phyloP scores from a whole-genome alignment of 2,113 vertebrate genomes.

The Mesembrinibis cayennensis region DNA sequence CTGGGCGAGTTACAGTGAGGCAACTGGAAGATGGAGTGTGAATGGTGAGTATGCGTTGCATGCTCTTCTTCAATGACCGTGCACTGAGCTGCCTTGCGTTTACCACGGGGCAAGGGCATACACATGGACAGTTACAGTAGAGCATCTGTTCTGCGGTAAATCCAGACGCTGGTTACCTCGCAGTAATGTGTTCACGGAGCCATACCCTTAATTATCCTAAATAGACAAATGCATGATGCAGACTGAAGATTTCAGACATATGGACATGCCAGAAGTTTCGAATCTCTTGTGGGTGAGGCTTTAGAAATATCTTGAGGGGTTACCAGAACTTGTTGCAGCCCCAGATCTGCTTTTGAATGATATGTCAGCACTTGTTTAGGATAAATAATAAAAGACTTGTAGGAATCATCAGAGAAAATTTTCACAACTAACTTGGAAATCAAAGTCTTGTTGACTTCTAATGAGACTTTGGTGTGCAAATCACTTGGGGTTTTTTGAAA shows the following conservation, averaged over 20 bases:
- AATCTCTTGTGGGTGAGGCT: conserved; percentile 32
- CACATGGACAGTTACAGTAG: neutral
- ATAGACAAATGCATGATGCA: conserved; percentile 21
- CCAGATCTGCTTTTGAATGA: conserved; percentile 25
- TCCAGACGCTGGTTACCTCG: neutral
- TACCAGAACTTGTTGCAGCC: conserved; percentile 45
- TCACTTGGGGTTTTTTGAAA: neutral
- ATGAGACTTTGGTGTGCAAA: conserved; percentile 47
- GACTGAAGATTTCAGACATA: conserved; percentile 33
- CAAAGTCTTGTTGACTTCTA: conserved; percentile 19
- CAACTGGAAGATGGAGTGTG: neutral
- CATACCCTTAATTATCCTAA: conserved; percentile 36
- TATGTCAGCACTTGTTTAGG: conserved; percentile 46
- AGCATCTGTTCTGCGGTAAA: conserved; percentile 25
- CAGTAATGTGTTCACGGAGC: neutral
- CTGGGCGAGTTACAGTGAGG: neutral
- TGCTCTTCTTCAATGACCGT: neutral
- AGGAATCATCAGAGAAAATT: conserved; percentile 22
- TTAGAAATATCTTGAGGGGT: conserved; percentile 46
- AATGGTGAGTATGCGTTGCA: neutral
- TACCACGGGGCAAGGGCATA: neutral
- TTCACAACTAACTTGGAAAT: conserved; percentile 33
- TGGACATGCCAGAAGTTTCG: conserved; percentile 34
- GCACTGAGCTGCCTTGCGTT: neutral
- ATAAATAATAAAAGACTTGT: conserved; percentile 18